phyloP scores from a whole-genome alignment of 2,888 invertebrate species.

The Liposcelis brunnea region DNA sequence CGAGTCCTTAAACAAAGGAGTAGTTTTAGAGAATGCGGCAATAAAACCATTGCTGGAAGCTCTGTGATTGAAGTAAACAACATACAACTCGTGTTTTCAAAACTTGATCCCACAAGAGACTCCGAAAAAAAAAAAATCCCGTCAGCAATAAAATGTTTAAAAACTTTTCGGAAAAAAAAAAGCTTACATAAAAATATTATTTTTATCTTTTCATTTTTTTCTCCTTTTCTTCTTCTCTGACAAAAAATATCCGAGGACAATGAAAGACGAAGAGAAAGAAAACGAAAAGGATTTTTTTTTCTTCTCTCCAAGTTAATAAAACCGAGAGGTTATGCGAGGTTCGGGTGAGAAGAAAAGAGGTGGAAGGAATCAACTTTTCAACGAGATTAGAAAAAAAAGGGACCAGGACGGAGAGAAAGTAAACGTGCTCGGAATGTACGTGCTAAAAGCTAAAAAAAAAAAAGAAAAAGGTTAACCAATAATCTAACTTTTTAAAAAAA shows the following conservation, averaged over 20 bases:
- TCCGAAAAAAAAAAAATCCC: too few relatives aligned
- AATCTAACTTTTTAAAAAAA: background rate
- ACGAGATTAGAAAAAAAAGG: slow-evolving; percentile 3
- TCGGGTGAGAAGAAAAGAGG: background rate
- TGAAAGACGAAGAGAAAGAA: background rate
- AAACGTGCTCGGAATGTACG: background rate
- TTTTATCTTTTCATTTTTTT: slow-evolving; percentile 83
- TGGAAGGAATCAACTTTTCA: too few relatives aligned
- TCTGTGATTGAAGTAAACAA: too few relatives aligned
- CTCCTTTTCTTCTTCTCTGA: too few relatives aligned
- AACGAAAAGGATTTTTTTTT: too few relatives aligned
- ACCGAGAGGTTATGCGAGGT: background rate
- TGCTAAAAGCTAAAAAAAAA: slow-evolving; percentile 1
- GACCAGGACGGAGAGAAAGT: slow-evolving; percentile 6
- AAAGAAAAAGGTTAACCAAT: background rate
- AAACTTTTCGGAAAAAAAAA: background rate
- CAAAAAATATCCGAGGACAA: background rate
- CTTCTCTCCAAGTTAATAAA: background rate
- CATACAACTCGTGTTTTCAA: too few relatives aligned
- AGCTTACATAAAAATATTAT: slow-evolving; percentile 15
- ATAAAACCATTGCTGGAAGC: too few relatives aligned
- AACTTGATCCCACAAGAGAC: too few relatives aligned
- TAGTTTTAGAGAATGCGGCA: too few relatives aligned
- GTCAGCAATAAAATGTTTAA: slow-evolving; percentile 8
- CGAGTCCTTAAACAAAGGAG: too few relatives aligned